Conservation (phyloP, 2,113 vertebrate genomes). For the Cinclus cinclus region DNA sequence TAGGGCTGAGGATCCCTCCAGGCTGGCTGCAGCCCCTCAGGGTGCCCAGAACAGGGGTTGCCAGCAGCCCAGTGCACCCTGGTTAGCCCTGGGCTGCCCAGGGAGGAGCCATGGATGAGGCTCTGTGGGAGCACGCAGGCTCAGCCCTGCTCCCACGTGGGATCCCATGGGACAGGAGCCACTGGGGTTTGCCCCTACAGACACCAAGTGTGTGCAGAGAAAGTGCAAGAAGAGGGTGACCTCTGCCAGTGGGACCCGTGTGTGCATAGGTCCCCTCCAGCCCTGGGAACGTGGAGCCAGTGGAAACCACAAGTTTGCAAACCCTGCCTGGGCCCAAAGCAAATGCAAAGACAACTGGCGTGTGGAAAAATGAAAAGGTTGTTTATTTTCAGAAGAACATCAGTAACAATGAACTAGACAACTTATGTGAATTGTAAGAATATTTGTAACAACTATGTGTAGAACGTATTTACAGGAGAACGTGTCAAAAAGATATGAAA, state of each 20-base stretch:
- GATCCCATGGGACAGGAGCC: not conserved
- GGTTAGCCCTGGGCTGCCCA: fast-evolving
- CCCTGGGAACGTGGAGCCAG: not conserved
- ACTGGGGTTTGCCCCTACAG: not conserved
- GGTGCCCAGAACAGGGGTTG: not conserved
- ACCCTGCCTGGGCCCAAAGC: not conserved
- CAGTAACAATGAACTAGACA: not conserved
- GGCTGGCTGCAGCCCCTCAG: not conserved
- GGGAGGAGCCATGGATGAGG: not conserved
- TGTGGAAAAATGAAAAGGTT: not conserved
- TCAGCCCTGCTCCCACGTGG: not conserved
- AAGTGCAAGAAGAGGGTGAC: not conserved
- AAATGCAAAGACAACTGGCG: not conserved
- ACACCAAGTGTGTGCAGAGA: not conserved
- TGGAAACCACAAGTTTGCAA: not conserved
- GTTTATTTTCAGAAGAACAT: fast-evolving
- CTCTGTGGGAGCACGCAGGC: not conserved
- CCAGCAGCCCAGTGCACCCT: not conserved
- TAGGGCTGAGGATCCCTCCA: not conserved
- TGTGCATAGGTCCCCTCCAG: not conserved
- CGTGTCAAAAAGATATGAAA: fast-evolving
- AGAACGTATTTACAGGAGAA: not conserved
- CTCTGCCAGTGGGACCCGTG: too few species aligned
- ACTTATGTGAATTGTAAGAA: not conserved
- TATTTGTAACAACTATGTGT: not conserved